A percentile compares a stretch with the other conserved stretches of the same genome.
phyloP scores from a whole-genome alignment of 2,113 vertebrate genomes.

The Erinaceus europaeus region DNA sequence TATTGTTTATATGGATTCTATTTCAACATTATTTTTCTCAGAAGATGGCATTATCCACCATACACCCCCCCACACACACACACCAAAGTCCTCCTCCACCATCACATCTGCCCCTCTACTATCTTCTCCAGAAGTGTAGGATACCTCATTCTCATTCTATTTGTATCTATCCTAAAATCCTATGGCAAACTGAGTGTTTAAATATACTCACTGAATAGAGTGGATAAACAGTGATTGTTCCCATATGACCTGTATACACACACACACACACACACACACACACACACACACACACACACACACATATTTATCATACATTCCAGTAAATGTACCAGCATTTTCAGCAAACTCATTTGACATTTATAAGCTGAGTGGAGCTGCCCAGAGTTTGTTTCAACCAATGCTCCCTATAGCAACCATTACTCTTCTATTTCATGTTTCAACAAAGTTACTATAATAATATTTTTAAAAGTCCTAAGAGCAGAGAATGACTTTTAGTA shows the following conservation, averaged over 20 bases:
- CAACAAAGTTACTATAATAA: not conserved
- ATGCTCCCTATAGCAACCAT: not conserved
- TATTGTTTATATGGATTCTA: not conserved
- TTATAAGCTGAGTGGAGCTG: not conserved
- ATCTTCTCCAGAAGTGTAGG: not conserved
- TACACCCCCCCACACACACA: not conserved
- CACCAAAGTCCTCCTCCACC: too few relatives aligned
- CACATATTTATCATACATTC: not conserved
- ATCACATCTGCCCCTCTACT: not conserved
- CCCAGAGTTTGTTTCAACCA: not conserved
- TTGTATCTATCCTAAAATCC: not conserved
- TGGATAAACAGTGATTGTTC: not conserved
- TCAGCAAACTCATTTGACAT: not conserved
- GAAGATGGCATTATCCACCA: not conserved
- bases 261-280: not conserved
- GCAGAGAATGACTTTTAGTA: not conserved
- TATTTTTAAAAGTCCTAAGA: not conserved
- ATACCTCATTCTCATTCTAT: not conserved
- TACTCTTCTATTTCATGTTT: conserved; percentile 15
- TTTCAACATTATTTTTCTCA: not conserved
- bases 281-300: not conserved
- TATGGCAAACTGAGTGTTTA: not conserved
- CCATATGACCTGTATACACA: not conserved
- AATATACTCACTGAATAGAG: not conserved
- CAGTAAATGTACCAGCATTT: not conserved